Evolutionary conservation across 2,113 vertebrate genomes (phyloP).

Genomic region (Hydropotes inermis): DNA sequence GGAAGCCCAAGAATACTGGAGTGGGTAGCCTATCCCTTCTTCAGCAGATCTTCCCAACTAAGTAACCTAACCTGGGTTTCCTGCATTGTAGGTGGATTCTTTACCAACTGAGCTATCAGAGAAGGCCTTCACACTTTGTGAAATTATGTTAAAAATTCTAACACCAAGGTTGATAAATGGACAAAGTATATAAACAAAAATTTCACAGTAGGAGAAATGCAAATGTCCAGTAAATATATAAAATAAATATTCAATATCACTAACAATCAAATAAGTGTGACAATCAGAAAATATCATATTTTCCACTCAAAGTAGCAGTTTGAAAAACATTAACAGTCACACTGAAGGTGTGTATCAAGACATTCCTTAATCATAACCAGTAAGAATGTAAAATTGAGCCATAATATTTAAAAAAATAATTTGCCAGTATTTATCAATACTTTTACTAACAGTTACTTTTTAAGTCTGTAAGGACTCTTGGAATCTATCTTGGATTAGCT

Average conservation of each 20-base stretch:
- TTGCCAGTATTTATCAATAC: background rate
- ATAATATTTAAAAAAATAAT: background rate
- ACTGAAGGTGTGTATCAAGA: background rate
- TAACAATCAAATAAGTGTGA: background rate
- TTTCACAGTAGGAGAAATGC: background rate
- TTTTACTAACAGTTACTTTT: background rate
- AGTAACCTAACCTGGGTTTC: background rate
- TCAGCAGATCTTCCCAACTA: background rate
- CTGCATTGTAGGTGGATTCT: background rate
- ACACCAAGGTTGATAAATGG: background rate
- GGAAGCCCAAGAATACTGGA: background rate
- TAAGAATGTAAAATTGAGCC: background rate
- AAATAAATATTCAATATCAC: background rate
- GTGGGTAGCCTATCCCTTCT: background rate
- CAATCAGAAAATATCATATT: background rate
- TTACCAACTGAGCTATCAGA: background rate
- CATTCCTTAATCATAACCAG: background rate
- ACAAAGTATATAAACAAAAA: background rate
- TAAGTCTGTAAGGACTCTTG: background rate
- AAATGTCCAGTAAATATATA: background rate
- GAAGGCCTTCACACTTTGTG: background rate
- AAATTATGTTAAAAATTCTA: background rate
- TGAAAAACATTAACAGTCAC: background rate
- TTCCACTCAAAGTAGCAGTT: background rate
- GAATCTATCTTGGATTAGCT: background rate